Evolutionary conservation across 2,797 vertebrate species (phyloP).

Genomic region (Mionectes olivaceus): DNA sequence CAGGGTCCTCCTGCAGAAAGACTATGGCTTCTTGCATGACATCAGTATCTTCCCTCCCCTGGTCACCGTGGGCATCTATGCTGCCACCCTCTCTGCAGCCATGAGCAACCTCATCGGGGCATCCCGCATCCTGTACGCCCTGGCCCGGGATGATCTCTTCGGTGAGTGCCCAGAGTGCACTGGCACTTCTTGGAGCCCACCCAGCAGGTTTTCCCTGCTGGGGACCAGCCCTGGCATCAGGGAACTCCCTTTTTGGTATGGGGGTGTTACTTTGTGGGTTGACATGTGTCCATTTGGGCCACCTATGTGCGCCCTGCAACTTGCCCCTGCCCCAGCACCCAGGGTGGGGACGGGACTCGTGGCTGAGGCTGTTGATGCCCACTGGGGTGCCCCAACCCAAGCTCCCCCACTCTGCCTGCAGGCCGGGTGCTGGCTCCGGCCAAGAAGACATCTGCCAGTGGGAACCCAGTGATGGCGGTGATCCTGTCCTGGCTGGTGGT

Average conservation of each 20-base stretch:
- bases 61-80: constrained; percentile 88
- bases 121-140: constrained; percentile 89
- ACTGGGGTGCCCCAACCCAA: neutral
- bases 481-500: constrained; percentile 90
- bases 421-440: constrained; percentile 83
- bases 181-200: neutral
- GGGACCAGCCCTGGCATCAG: neutral
- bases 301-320: neutral
- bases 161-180: constrained; percentile 70
- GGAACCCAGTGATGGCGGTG: constrained; percentile 90
- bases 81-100: constrained; percentile 88
- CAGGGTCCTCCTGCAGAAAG: constrained; percentile 86
- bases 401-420: neutral
- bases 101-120: constrained; percentile 93
- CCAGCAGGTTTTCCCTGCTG: neutral
- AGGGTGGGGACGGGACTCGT: neutral
- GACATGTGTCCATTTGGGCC: neutral
- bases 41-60: constrained; percentile 89
- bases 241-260: neutral
- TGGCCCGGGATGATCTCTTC: constrained; percentile 89
- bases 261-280: neutral
- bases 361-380: neutral
- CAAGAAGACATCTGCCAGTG: constrained; percentile 84
- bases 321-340: neutral
- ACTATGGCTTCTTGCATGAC: constrained; percentile 89